phyloP scores from a whole-genome alignment of 2,797 vertebrate genomes.

The Sebastes oblongus region DNA sequence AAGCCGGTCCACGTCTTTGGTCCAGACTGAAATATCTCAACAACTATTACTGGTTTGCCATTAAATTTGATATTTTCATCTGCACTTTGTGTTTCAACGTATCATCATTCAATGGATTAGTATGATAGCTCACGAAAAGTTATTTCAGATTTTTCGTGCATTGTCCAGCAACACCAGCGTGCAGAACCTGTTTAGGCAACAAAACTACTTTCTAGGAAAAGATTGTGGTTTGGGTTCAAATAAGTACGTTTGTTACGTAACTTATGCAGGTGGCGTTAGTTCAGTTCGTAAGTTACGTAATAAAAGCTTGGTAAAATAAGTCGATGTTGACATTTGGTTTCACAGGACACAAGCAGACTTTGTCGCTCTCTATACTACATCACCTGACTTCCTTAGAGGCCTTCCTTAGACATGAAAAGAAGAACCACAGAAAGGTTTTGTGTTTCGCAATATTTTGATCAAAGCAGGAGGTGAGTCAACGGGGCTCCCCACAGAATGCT shows the following conservation, averaged over 20 bases:
- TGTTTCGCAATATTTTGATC: neutral
- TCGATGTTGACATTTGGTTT: neutral
- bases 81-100: neutral
- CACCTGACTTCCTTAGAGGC: neutral
- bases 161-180: too few relatives aligned
- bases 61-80: neutral
- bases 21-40: too few relatives aligned
- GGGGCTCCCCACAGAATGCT: neutral
- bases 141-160: neutral
- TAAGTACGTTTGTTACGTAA: neutral
- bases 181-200: too few relatives aligned
- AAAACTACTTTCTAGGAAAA: too few relatives aligned
- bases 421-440: neutral
- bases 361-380: neutral
- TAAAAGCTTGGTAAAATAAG: neutral
- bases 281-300: neutral
- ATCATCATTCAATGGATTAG: neutral
- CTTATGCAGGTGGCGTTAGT: neutral
- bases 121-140: neutral
- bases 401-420: neutral
- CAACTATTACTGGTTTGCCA: too few relatives aligned
- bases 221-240: too few relatives aligned
- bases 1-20: too few relatives aligned
- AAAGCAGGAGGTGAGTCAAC: neutral
- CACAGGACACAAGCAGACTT: neutral